Base-by-base conservation (phyloP, 2,113 vertebrate genomes). In the Acanthochromis polyacanthus region DNA sequence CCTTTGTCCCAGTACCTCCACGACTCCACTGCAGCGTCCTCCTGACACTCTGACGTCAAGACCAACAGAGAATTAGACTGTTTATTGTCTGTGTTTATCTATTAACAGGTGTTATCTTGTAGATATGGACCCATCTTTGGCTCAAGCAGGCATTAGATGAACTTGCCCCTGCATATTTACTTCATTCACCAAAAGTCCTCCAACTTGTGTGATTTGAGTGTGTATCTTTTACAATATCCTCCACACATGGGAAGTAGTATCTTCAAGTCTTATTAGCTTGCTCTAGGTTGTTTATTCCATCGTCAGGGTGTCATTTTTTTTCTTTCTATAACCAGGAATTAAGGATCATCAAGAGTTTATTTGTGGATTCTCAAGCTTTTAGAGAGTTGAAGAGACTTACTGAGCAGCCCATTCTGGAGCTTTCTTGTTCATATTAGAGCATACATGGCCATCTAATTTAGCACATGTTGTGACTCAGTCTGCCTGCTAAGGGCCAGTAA, bases 1-100 rank as follows among this genome's bases (percentile, higher is more conserved):
- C 76, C 89, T 86, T 93, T 91, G 81, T 71, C 51, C 86, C 51
- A 77, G 50, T 88, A 36, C 48, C 36, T 61, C 71, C 80, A 76
- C 50, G 40, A 30, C 57, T 59, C 20, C 59, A 71, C 43, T 52
- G 72, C 50, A 20, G 50, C 66, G 60, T 77, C 65, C 50, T 58
- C 43, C 12, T 23, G 14, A 14, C n/a, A 59, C 10, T 65, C 6
- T 67, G 70, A 74, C 61, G 19, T 78, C n/a, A 9, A 23, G 64
- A 15, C 50, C 43, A 66, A 28, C 30, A 55, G 12, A 60, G 10
- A 66, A 78, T 63, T 51, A 75, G 57, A 25, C 17, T 71, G 28
- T 74, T 76, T 71, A 81, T 80, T 72, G 57, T 67, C 57, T 50
- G 4, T 72, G 51, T 84, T 75, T 78, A 73, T 87, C 66, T 78